Evolutionary conservation across 2,797 vertebrate genomes (phyloP).

Genomic region (Lacerta agilis): DNA sequence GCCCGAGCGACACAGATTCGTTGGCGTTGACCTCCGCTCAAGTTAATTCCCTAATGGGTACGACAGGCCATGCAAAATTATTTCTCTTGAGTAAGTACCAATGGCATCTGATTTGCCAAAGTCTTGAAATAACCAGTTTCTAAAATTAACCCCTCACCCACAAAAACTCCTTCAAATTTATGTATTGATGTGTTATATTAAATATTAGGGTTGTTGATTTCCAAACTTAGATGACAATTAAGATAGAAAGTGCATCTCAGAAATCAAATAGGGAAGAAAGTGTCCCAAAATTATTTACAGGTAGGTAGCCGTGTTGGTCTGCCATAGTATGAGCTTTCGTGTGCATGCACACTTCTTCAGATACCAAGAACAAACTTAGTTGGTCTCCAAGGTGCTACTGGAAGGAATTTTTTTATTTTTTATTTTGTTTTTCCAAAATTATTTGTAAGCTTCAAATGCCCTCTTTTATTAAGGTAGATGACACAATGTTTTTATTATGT

Average conservation of each 20-base stretch:
- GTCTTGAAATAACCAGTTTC: constrained; percentile 9
- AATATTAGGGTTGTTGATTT: constrained; percentile 37
- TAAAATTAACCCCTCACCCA: not conserved
- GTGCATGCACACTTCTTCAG: too few species aligned
- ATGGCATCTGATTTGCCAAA: constrained; percentile 15
- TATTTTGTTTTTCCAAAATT: too few species aligned
- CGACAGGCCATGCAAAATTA: constrained; percentile 55
- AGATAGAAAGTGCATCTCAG: constrained; percentile 11
- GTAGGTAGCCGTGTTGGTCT: too few species aligned
- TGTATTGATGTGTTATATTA: constrained; percentile 1
- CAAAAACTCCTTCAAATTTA: not conserved
- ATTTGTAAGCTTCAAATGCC: constrained; percentile 31
- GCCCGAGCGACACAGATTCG: constrained; percentile 96
- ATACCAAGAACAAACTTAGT: too few species aligned
- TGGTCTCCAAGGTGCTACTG: too few species aligned
- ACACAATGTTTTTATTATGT: too few species aligned
- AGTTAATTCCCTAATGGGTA: constrained; percentile 91
- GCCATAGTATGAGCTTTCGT: too few species aligned
- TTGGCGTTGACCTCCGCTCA: constrained; percentile 97
- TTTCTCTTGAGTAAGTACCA: constrained; percentile 45
- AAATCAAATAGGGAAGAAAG: constrained; percentile 1
- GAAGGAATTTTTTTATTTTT: too few species aligned
- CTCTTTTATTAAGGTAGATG: not conserved
- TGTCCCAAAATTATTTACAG: not conserved
- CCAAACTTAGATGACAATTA: constrained; percentile 24